Evolutionary conservation across 2,797 vertebrate species (phyloP).

Genomic region (Pogoniulus pusillus): DNA sequence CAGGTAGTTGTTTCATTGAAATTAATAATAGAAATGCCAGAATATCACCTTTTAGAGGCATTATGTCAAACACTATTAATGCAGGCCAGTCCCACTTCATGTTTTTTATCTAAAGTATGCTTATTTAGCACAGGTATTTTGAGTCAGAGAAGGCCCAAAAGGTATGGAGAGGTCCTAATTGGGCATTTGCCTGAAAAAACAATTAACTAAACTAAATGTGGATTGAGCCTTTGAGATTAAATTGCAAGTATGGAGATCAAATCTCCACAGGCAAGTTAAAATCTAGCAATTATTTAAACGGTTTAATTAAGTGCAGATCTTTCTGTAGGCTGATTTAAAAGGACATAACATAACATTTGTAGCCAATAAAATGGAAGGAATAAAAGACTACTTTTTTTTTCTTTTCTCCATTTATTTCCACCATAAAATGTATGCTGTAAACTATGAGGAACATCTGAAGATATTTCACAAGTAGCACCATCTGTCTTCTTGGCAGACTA

Average conservation of each 20-base stretch:
- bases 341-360: slow-evolving; percentile 65
- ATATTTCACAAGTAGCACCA: slow-evolving; percentile 68
- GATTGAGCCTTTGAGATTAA: slow-evolving; percentile 46
- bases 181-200: slow-evolving; percentile 23
- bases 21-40: neutral
- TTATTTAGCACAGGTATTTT: slow-evolving; percentile 36
- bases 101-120: neutral
- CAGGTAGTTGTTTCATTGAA: neutral
- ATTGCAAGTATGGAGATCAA: slow-evolving; percentile 32
- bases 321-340: slow-evolving; percentile 67
- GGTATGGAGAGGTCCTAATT: slow-evolving; percentile 10
- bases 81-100: neutral
- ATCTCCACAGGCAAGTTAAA: slow-evolving; percentile 52
- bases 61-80: neutral
- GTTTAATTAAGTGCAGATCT: slow-evolving; percentile 64
- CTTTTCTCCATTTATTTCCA: slow-evolving; percentile 46
- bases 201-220: slow-evolving; percentile 49
- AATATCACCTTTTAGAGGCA: neutral
- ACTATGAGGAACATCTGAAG: slow-evolving; percentile 64
- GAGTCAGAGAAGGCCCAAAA: neutral
- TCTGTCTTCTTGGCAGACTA: slow-evolving; percentile 68
- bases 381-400: neutral
- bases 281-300: slow-evolving; percentile 52
- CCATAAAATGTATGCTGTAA: slow-evolving; percentile 63
- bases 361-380: slow-evolving; percentile 63